Conservation (phyloP, 2,797 vertebrate genomes). For the Hydrocynus forskahlii region DNA sequence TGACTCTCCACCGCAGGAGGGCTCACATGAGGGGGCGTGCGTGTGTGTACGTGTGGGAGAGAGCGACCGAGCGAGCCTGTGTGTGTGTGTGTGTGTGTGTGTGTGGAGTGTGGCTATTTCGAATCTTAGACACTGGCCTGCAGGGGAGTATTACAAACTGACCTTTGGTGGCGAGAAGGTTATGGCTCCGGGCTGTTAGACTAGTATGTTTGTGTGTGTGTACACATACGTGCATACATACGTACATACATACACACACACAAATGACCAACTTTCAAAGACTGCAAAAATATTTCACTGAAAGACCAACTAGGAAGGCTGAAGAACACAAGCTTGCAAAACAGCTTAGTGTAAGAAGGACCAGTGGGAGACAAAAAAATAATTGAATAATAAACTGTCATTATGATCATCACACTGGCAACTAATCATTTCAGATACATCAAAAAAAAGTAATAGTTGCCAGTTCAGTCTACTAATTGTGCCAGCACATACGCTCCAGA, state of each 20-base stretch:
- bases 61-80: background rate
- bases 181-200: background rate
- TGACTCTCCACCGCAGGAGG: constrained; percentile 54
- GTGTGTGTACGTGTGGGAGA: background rate
- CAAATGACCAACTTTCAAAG: no score
- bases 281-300: no score
- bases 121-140: background rate
- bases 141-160: background rate
- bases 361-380: no score
- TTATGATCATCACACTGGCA: background rate
- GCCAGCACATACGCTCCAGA: no score
- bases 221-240: no score
- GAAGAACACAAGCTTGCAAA: no score
- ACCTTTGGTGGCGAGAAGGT: background rate
- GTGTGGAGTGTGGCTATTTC: constrained; percentile 31
- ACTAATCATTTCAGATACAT: background rate
- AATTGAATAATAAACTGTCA: background rate
- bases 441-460: no score
- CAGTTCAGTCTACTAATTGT: no score
- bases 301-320: no score
- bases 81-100: background rate
- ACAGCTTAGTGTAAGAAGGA: no score
- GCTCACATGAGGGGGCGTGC: constrained; percentile 69
- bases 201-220: no score
- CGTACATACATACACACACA: no score